These are phyloP conservation scores for Drosophila fuyamai DNA, from an alignment of 1,140 invertebrate genomes.

Conservation along the genomic window DNA sequence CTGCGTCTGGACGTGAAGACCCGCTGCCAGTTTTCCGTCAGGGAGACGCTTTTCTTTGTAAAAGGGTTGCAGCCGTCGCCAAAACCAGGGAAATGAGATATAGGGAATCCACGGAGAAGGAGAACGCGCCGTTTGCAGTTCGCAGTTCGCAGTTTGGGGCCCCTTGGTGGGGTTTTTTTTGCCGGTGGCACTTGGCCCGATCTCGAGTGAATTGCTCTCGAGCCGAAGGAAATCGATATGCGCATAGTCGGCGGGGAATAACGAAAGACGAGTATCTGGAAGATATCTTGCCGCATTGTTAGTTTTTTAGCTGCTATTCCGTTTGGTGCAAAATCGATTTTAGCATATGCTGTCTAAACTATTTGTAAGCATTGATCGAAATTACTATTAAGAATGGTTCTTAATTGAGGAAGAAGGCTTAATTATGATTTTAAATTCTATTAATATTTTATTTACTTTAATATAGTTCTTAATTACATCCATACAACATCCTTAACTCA, in stretches of 20 bases:
- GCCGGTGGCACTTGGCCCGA: conserved; percentile 69
- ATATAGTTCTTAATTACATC: no score
- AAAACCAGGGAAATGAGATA: conserved; percentile 34
- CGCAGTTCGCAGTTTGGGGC: conserved; percentile 16
- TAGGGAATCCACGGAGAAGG: background rate
- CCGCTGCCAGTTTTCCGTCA: conserved; percentile 61
- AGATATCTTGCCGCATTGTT: conserved; percentile 36
- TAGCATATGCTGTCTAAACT: no score
- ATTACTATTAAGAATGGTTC: no score
- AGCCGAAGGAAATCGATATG: conserved; percentile 49
- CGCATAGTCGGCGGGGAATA: conserved; percentile 39
- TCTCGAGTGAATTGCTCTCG: conserved; percentile 74
- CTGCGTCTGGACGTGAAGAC: conserved; percentile 62
- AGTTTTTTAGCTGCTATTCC: background rate
- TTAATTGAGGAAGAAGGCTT: no score
- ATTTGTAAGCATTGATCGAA: no score
- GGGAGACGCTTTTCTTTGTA: conserved; percentile 74
- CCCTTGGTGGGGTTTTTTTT: conserved; percentile 13
- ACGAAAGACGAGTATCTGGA: conserved; percentile 38
- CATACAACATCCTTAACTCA: no score
- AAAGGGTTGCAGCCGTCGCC: conserved; percentile 34
- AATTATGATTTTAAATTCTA: no score
- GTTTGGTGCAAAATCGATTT: conserved; percentile 4
- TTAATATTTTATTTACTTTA: no score
- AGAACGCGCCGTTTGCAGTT: no score